Evolutionary conservation across 2,113 vertebrate species (phyloP), one percentile per base, ranked within the genome.

Genomic region (Elaphurus davidianus): DNA sequence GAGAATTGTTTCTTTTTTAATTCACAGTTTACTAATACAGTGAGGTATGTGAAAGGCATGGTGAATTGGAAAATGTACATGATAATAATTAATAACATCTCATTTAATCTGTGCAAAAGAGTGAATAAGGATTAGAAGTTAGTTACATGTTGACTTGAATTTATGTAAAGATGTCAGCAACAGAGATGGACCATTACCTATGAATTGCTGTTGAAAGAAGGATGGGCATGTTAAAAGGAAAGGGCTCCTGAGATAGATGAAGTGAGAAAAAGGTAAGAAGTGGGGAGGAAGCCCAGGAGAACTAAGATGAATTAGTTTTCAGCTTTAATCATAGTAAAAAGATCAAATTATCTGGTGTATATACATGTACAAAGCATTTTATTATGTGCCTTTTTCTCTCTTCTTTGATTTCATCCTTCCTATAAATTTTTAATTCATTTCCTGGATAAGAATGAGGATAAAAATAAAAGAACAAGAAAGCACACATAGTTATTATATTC

Each of bases 341-440:
- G 28, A 87, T 14, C 79, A 94, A 79, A 88, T 47, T 87, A 79
- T 54, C 52, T 91, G 13, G 9, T 85, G 27, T 92, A 83, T 87
- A 87, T 55, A 81, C 40, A 4, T 92, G 21, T 83, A 74, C 45
- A 52, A 82, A 86, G 33, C 57, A 95, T 97, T 94, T 92, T 82
- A 82, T 78, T 76, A 27, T 40, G 59, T 90, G 67, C 14, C 28
- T 47, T 90, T 94, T 90, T 54, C 40, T 94, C 64, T 91, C 13
- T 79, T 67, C 76, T 95, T 96, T 88, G 54, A 92, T 94, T 98
- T 98, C 36, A 85, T 94, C 40, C 54, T 96, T 85, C 23, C 64
- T n/a, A 96, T 89, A 94, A 74, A 81, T 78, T 93, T 97, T 90
- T 88, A 98, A 96, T 97, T 96, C 54, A 81, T 90, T 95, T 95